phyloP scores from a whole-genome alignment of 2,888 invertebrate species.

The Petrolisthes manimaculis region DNA sequence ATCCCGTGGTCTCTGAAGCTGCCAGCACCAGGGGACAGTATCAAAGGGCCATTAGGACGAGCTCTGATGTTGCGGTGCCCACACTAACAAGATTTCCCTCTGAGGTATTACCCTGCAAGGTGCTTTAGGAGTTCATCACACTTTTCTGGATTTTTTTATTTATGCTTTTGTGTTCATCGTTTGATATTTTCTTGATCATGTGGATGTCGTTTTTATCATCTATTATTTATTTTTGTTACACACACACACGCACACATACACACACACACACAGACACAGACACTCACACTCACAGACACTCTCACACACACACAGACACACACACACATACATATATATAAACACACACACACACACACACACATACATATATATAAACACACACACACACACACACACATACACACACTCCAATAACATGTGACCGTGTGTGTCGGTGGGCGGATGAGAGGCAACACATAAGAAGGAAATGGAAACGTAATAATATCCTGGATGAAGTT shows the following conservation, averaged over 20 bases:
- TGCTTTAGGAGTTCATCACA: no score
- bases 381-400: no score
- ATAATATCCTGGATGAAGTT: no score
- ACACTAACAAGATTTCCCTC: constrained; percentile 10
- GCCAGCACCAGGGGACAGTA: constrained; percentile 2
- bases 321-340: no score
- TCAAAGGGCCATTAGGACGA: constrained; percentile 10
- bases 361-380: no score
- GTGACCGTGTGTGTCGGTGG: no score
- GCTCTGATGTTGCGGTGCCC: background rate
- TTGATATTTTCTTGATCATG: background rate
- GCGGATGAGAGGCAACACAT: no score
- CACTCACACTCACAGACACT: background rate
- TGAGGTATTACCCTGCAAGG: background rate
- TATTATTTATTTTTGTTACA: background rate
- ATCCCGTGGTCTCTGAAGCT: background rate
- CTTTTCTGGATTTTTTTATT: background rate
- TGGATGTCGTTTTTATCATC: background rate
- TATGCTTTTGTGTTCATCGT: constrained; percentile 2
- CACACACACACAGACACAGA: background rate
- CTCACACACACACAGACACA: no score
- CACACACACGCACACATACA: background rate
- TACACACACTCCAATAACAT: no score
- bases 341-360: no score
- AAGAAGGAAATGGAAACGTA: no score